Conservation (phyloP, 2,888 invertebrate genomes). For the Apoderus coryli region DNA sequence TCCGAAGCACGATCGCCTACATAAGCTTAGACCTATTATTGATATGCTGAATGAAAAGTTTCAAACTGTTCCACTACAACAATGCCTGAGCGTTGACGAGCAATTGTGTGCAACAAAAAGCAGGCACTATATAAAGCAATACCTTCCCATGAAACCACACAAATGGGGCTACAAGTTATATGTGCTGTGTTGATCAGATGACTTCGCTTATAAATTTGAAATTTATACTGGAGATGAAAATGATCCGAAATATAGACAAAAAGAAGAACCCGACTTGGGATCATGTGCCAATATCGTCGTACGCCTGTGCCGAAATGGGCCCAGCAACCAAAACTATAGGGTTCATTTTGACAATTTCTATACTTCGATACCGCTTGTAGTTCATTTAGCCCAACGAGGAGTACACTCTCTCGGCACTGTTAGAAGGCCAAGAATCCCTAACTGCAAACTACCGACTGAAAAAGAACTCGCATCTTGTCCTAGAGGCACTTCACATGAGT, state of each 20-base stretch:
- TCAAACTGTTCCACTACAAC: slow-evolving; percentile 21
- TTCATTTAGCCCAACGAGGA: too few species aligned
- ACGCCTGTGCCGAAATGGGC: slow-evolving; percentile 22
- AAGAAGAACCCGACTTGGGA: slow-evolving; percentile 24
- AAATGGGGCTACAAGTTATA: too few species aligned
- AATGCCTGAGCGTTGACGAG: slow-evolving; percentile 22
- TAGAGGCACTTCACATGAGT: too few species aligned
- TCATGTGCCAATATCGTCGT: slow-evolving; percentile 24
- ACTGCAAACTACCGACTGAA: too few species aligned
- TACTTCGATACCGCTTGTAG: slow-evolving; percentile 20
- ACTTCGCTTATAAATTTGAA: slow-evolving; percentile 21
- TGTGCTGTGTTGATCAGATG: slow-evolving; percentile 18
- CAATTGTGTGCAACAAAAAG: slow-evolving; percentile 25
- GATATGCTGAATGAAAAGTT: slow-evolving; percentile 21
- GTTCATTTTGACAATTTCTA: slow-evolving; percentile 27
- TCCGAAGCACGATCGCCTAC: slow-evolving; percentile 15
- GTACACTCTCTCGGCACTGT: too few species aligned
- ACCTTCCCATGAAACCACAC: slow-evolving; percentile 23
- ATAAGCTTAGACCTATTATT: slow-evolving; percentile 17
- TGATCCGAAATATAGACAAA: too few species aligned
- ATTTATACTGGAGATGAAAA: slow-evolving; percentile 13
- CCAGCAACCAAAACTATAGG: slow-evolving; percentile 22
- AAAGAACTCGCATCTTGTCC: too few species aligned
- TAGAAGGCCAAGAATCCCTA: too few species aligned
- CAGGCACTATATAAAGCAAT: slow-evolving; percentile 22